Base-by-base conservation (phyloP, 1,140 invertebrate genomes). In the Drosophila nebulosa region DNA sequence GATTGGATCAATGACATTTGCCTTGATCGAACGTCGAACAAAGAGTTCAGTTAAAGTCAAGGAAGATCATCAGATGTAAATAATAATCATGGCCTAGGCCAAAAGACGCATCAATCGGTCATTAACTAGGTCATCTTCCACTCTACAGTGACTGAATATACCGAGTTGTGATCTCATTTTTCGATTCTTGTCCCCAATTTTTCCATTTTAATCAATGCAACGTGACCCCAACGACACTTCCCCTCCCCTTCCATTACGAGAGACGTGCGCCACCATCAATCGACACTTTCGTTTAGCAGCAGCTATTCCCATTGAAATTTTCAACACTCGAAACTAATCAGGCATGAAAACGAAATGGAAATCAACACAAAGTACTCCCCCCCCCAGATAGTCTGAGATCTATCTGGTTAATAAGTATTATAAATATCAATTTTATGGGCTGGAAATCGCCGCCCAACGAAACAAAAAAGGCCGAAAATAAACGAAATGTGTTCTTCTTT, bases 271-370 rank as follows among this genome's bases (percentile, higher is more conserved):
- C 62, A 7, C 67, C 69, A 79, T 85, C 73, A 85, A 86, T 85
- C 80, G 73, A 77, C 77, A 79, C 72, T 67, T 70, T 64, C 6
- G 21, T 46, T 46, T 46, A 46, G 16, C 39, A 46, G 35, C 24
- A 12, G 51, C 56, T 30, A n/a, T 7, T 27, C 39, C 30, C 60
- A 80, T 78, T 69, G 60, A 81, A 66, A 70, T 62, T 85, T 85
- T 85, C 80, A 85, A 78, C 81, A 86, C 77, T 21, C 58, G 50
- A 50, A 60, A 51, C 74, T 74, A 86, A 85, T 85, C 81, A 86
- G 73, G 81, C 78, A 74, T 86, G 62, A 61, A 86, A 80, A 79
- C 84, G 55, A 68, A 80, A 67, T 68, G 14, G 60, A 32, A 61
- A 58, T 56, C 51, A 64, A 57, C 39, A 58, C 7, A n/a, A n/a